Evolutionary conservation across 2,888 invertebrate species (phyloP).

Genomic region (Agonopterix heracliana): DNA sequence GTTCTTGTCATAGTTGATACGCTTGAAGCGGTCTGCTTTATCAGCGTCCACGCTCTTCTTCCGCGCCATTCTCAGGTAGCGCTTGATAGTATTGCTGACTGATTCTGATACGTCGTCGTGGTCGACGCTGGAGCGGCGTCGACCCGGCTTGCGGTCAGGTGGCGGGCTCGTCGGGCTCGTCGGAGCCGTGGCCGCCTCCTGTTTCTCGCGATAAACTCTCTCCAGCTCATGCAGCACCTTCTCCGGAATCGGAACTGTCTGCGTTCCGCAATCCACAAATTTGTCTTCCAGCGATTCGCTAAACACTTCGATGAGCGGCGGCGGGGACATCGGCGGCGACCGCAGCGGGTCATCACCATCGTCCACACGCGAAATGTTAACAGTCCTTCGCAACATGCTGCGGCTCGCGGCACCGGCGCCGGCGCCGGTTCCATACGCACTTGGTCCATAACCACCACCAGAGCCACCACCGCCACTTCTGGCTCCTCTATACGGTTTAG

Average conservation of each 20-base stretch:
- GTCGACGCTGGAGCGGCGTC: conserved; percentile 86
- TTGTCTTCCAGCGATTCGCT: conserved; percentile 76
- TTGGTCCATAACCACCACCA: conserved; percentile 53
- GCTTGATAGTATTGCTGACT: conserved; percentile 90
- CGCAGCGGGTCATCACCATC: conserved; percentile 44
- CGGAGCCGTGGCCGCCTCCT: conserved; percentile 58
- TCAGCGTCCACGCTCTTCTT: conserved; percentile 90
- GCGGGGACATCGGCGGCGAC: conserved; percentile 75
- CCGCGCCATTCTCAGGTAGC: conserved; percentile 90
- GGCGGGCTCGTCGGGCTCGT: conserved; percentile 61
- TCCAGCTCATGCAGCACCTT: conserved; percentile 69
- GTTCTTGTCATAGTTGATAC: conserved; percentile 91
- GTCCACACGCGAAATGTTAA: conserved; percentile 34
- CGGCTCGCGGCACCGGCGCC: conserved; percentile 65
- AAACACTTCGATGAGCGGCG: conserved; percentile 81
- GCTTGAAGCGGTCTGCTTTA: conserved; percentile 87
- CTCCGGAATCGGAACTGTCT: conserved; percentile 78
- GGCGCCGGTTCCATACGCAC: conserved; percentile 56
- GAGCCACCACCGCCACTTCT: conserved; percentile 48
- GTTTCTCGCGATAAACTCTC: conserved; percentile 57
- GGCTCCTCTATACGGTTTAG: conserved; percentile 71
- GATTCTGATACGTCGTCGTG: conserved; percentile 91
- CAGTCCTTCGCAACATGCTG: conserved; percentile 38
- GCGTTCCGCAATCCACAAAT: conserved; percentile 73
- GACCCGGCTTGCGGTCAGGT: conserved; percentile 51